Percentiles rank a stretch among this genome's conserved stretches.
Conservation (phyloP, 2,888 invertebrate genomes). For the Synanthedon formicaeformis region DNA sequence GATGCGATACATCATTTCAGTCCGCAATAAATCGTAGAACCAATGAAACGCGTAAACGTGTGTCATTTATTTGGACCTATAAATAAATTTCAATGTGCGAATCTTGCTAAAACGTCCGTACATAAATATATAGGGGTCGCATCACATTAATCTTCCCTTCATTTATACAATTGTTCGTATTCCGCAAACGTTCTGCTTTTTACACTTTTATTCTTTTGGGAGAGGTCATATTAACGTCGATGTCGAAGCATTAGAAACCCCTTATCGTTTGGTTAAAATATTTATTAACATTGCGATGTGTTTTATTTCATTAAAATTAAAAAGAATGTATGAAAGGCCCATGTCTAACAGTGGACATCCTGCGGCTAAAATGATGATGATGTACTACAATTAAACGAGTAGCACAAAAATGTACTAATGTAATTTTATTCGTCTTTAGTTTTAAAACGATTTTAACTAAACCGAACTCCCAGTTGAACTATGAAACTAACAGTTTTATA, state of each 20-base stretch:
- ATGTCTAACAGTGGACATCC: too few relatives aligned
- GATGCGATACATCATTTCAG: constrained; percentile 23
- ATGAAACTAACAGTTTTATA: neutral
- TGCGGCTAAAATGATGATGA: too few relatives aligned
- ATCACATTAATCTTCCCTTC: constrained; percentile 49
- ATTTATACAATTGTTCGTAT: constrained; percentile 32
- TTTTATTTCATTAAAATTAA: too few relatives aligned
- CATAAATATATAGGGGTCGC: constrained; percentile 48
- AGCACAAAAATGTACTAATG: too few relatives aligned
- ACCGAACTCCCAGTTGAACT: neutral
- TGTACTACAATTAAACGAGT: too few relatives aligned
- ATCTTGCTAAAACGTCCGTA: constrained; percentile 52
- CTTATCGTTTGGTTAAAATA: constrained; percentile 1
- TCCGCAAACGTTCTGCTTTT: constrained; percentile 18
- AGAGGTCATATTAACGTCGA: constrained; percentile 4
- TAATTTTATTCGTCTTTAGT: neutral
- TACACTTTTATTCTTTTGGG: constrained; percentile 12
- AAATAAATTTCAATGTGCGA: constrained; percentile 54
- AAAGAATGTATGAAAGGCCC: too few relatives aligned
- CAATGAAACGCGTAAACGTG: constrained; percentile 41
- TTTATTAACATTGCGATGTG: too few relatives aligned
- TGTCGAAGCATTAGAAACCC: constrained; percentile 2
- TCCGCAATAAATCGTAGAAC: constrained; percentile 29
- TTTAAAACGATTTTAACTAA: neutral
- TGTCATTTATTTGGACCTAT: constrained; percentile 47